Percentiles rank a stretch among this genome's conserved stretches.
phyloP scores from a whole-genome alignment of 2,113 vertebrate genomes.

The Hypocryptadius cinnamomeus region DNA sequence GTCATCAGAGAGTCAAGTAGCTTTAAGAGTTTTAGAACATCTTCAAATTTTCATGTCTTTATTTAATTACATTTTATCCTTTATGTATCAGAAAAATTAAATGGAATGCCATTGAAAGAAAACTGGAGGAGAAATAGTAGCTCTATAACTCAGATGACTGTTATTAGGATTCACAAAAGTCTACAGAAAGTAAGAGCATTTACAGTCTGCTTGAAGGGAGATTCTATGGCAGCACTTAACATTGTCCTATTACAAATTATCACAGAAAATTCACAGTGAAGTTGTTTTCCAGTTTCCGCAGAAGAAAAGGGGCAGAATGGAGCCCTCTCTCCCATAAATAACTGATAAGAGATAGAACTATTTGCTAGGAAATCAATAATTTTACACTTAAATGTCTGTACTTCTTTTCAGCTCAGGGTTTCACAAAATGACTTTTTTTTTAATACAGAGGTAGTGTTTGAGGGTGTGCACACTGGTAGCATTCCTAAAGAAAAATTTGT shows the following conservation, averaged over 20 bases:
- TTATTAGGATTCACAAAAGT: not conserved
- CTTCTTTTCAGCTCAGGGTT: not conserved
- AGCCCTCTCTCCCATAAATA: not conserved
- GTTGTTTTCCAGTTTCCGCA: not conserved
- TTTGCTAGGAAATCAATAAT: not conserved
- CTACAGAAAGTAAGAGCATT: not conserved
- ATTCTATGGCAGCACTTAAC: not conserved
- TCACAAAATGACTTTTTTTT: not conserved
- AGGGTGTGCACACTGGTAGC: fast-evolving
- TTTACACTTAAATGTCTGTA: not conserved
- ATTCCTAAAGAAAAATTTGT: not conserved
- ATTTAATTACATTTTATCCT: not conserved
- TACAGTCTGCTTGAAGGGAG: not conserved
- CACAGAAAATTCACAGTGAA: not conserved
- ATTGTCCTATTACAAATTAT: not conserved
- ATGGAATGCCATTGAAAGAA: not conserved
- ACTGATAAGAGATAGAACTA: not conserved
- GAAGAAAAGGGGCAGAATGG: not conserved
- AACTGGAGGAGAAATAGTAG: not conserved
- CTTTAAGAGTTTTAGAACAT: not conserved
- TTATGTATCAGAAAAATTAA: not conserved
- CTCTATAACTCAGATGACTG: not conserved
- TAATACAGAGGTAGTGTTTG: not conserved
- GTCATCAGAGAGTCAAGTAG: not conserved
- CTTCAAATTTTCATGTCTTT: not conserved